A percentile compares a stretch with the other conserved stretches of the same genome.
Conservation (phyloP, 1,140 invertebrate genomes). For the Leguminivora glycinivorella region DNA sequence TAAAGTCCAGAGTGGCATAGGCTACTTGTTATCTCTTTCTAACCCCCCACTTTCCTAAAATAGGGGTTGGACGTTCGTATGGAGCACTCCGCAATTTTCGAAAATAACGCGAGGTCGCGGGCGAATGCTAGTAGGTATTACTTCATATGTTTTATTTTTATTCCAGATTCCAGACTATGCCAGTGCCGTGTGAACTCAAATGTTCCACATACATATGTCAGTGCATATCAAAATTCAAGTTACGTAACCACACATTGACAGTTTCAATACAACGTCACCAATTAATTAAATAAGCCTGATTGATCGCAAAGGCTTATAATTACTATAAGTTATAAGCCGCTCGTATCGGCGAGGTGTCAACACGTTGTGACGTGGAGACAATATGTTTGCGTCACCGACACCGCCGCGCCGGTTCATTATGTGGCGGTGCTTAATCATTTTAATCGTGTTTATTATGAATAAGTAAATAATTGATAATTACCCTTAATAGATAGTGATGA, state of each 20-base stretch:
- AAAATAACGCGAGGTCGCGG: too few relatives aligned
- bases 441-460: not conserved
- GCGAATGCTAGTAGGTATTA: too few relatives aligned
- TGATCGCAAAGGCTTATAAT: not conserved
- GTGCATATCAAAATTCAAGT: too few relatives aligned
- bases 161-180: too few relatives aligned
- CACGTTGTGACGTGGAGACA: not conserved
- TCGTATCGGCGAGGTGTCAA: not conserved
- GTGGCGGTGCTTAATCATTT: not conserved
- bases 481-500: not conserved
- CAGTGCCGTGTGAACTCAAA: too few relatives aligned
- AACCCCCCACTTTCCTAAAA: too few relatives aligned
- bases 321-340: not conserved
- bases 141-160: too few relatives aligned
- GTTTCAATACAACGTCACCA: not conserved
- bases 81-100: too few relatives aligned
- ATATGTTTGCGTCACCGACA: not conserved
- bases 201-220: too few relatives aligned
- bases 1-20: too few relatives aligned
- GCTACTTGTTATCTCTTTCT: too few relatives aligned
- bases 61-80: too few relatives aligned
- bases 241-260: not conserved
- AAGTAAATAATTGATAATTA: not conserved
- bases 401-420: not conserved
- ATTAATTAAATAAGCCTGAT: not conserved